Evolutionary conservation across 2,888 invertebrate genomes (phyloP), one percentile per base, ranked within the genome.

Genomic region (Pollenia angustigena): DNA sequence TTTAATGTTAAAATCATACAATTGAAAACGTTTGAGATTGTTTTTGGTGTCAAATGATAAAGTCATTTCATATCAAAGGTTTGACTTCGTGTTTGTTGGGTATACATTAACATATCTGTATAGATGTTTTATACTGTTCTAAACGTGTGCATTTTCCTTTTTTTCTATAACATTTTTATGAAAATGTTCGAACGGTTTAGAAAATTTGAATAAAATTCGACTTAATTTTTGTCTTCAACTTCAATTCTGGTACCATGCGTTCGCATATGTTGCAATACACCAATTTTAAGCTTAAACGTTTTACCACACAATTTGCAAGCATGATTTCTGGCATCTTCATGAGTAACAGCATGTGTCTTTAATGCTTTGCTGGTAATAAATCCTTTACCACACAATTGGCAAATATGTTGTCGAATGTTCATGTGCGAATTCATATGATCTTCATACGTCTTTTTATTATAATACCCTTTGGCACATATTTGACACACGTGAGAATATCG

Each of bases 361-460:
- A 86, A 68, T 23, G 88, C 83, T 80, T 86, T 88, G 46, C 71
- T 76, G 46, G 87, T 76, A 68, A 84, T 81, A 40, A 88, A 86
- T 54, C 71, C 85, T 68, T 85, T 88, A 50, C 75, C 81, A 62
- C 85, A 86, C 10, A 79, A 56, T 10, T 71, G 58, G 42, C 86
- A 88, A 56, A 86, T 60, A 18, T 81, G 79, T 16, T 58, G 68
- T 32, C 86, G 79, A 72, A 81, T 84, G 12, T 88, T 87, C 58
- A 64, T 68, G n/a, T 88, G 86, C 1, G 85, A 85, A 44, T 80
- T 81, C 85, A 85, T 85, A 42, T 88, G 88, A 54, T 82, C 82
- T n/a, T 74, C 75, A 54, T 82, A 78, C 10, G 66, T 62, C 42
- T 69, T 68, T 58, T 82, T 82, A 10, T 66, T 48, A 72, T 80